Evolutionary conservation across 2,888 invertebrate genomes (phyloP), one percentile per base, ranked within the genome.

Genomic region (Aspidiotus destructor): DNA sequence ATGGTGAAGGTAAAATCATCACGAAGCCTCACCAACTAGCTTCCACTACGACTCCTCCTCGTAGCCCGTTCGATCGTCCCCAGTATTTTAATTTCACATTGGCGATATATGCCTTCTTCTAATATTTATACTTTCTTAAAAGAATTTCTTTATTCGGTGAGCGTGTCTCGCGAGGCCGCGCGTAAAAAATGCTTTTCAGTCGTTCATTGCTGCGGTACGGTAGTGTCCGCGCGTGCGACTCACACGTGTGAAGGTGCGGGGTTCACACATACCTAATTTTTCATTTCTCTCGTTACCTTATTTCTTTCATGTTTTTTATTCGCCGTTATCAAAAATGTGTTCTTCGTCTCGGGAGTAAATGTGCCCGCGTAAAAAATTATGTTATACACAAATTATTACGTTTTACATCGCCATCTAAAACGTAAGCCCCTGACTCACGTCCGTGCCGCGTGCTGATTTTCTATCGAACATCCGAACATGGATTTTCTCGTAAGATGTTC

Each of bases 1-100:
- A 67, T 60, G 67, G 67, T 67, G 67, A 67, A 67, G 67, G 67
- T 67, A 67, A 67, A 67, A 67, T 67, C 67, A 60, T 58, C 67
- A 67, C 58, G 67, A 67, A 67, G 67, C 60, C 67, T 67, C 67
- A 67, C 60, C 62, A 52, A 52, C 15, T 65, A 41, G 65, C 57
- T 65, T 65, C 57, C 65, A 65, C 57, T 65, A 57, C 55, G 54
- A 41, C 65, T 65, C 65, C 65, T 10, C 63, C 41, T 44, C 41
- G n/a, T 17, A 48, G 48, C 48, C 48, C 15, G 55, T 65, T 15
- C 58, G 17, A 41, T 48, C 57, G 42, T 57, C 57, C 17, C 40
- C 55, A 17, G 48, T 42, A 65, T 67, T 67, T 60, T 52, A 67
- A 67, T 67, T 67, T 67, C 67, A 67, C 67, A 63, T 63, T 48